Evolutionary conservation across 2,797 vertebrate species (phyloP), one percentile per base, ranked within the genome.

Genomic region (Scleropages formosus): DNA sequence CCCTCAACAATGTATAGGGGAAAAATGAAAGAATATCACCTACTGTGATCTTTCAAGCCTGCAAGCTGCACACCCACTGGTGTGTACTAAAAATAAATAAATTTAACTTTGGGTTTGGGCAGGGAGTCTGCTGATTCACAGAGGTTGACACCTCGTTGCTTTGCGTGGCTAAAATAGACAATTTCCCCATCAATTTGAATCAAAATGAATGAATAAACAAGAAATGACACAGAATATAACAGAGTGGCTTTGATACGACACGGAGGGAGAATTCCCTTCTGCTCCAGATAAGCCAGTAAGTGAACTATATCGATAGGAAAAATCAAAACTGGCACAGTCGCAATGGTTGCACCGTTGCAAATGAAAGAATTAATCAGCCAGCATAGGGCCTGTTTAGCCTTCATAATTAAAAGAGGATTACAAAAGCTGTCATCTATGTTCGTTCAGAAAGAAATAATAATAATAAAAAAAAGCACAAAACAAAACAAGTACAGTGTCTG

Each of bases 141-240:
- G 46, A 75, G 22, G 53, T n/a, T 49, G 18, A 77, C 9, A 75
- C 4, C 66, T 7, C 82, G 75, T 70, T 83, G 24, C 79, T 78
- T 84, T 16, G 61, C 79, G 64, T 62, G 16, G 39, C 1, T 81
- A 80, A 78, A 72, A 78, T 8, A 61, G 60, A 16, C 61, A 78
- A 76, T 80, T 85, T 84, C 77, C 24, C 79, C 81, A 39, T 44
- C 64, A 78, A 78, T 85, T 80, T 84, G 39, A 56, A 75, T 74
- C 16, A 82, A 77, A 83, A 82, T 7, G 78, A 62, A 62, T 77
- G 16, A 82, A 62, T 1, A 84, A 75, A 81, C 81, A 78, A 26
- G 3, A 78, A 80, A 80, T 80, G 71, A 75, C 20, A 78, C 13
- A 76, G 26, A 76, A 75, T 72, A 80, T 63, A 83, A 75, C 62